These are phyloP conservation scores for Platichthys stellatus DNA, from an alignment of 2,113 vertebrate genomes.

Conservation along the genomic window DNA sequence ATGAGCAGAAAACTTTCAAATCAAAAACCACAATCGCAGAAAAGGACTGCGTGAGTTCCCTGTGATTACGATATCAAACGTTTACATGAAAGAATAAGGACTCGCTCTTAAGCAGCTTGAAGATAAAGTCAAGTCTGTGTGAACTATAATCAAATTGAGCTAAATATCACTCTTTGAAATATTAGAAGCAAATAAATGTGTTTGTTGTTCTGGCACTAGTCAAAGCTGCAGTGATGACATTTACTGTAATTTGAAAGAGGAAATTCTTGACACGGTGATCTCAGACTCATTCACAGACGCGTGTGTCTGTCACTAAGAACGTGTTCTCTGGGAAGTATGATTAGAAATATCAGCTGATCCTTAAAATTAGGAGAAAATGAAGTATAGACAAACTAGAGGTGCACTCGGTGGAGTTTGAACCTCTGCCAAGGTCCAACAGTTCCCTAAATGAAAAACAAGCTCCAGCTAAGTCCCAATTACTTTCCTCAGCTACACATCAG, in stretches of 20 bases:
- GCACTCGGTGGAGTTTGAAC: too few relatives aligned
- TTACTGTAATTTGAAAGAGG: background rate
- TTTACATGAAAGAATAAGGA: slow-evolving; percentile 29
- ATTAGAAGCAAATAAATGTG: slow-evolving; percentile 12
- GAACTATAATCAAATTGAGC: slow-evolving; percentile 23
- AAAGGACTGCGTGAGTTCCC: background rate
- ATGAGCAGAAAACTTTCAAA: background rate
- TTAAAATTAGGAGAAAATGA: too few relatives aligned
- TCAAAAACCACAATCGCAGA: background rate
- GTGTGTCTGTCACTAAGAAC: background rate
- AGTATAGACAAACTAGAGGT: too few relatives aligned
- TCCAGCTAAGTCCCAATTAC: too few relatives aligned
- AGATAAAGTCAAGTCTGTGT: slow-evolving; percentile 18
- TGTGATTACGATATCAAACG: slow-evolving; percentile 29
- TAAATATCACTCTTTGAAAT: slow-evolving; percentile 27
- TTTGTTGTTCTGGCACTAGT: slow-evolving; percentile 5
- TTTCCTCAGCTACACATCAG: too few relatives aligned
- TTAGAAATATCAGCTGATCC: too few relatives aligned
- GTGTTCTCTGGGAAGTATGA: too few relatives aligned
- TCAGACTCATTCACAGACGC: slow-evolving; percentile 2
- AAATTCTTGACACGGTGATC: slow-evolving; percentile 12
- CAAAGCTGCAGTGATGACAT: slow-evolving; percentile 16
- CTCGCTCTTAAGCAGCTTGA: slow-evolving; percentile 16
- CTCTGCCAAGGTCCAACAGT: too few relatives aligned
- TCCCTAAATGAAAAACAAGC: too few relatives aligned